Evolutionary conservation across 2,888 invertebrate genomes (phyloP), one percentile per base, ranked within the genome.

Genomic region (Petrophora chlorosata): DNA sequence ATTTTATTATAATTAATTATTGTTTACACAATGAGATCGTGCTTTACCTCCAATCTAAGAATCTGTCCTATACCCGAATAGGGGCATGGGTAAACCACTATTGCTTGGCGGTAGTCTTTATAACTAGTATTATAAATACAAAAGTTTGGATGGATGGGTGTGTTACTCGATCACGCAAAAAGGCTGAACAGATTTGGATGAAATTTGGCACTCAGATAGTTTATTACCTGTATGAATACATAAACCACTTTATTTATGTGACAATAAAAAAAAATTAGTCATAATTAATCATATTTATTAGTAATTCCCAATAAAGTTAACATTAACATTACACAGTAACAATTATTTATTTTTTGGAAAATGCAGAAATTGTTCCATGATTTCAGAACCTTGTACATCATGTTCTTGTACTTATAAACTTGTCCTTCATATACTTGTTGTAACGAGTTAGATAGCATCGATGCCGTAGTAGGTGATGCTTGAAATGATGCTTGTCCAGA

Each of bases 61-160:
- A 32, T 32, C 32, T 42, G 42, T 42, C 42, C 42, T 42, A 42
- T 42, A 42, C 42, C 42, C 42, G 42, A 42, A 34, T 33, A 14
- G 19, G 19, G 19, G 19, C 32, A 32, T 32, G 17, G 45, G 45
- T 46, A 46, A 46, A 46, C 39, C 45, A 46, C 45, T 46, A 46
- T 46, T 46, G 39, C 45, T 46, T 46, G 45, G 39, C 45, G 45
- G 45, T 46, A 46, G 45, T 46, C 34, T 26, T 35, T 43, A 32
- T 32, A 32, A 32, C 32, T 42, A 33, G 32, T 42, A 33, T 42
- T 42, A 34, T 34, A 42, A 42, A 42, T 34, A 30, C 41, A 32
- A 42, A 42, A 42, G 41, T 42, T 42, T 42, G 33, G 36, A 36
- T 33, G 32, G 25, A 42, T 44, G 33, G 33, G 43, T 43, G 28